Conservation (phyloP, 2,888 invertebrate species). For the Branchellion lobata region DNA sequence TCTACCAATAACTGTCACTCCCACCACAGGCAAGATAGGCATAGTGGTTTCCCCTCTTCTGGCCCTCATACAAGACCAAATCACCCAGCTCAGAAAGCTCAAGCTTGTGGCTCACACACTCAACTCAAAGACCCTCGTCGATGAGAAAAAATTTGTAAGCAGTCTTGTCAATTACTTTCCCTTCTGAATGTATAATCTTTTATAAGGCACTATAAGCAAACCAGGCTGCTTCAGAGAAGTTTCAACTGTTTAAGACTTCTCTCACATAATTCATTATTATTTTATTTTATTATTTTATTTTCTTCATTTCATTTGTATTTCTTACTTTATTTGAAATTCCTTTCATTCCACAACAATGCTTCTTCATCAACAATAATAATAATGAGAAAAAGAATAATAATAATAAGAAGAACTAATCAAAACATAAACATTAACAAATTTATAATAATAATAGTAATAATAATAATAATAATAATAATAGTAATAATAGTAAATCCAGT, state of each 20-base stretch:
- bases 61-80: constrained; percentile 91
- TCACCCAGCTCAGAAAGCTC: constrained; percentile 77
- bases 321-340: neutral
- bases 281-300: neutral
- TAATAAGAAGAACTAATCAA: too few relatives aligned
- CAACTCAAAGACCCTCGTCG: constrained; percentile 82
- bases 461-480: too few relatives aligned
- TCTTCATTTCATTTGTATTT: neutral
- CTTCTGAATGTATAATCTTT: neutral
- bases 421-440: too few relatives aligned
- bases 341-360: too few relatives aligned
- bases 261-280: neutral
- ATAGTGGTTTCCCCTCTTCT: constrained; percentile 93
- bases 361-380: too few relatives aligned
- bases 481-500: too few relatives aligned
- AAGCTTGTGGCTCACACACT: constrained; percentile 83
- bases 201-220: neutral
- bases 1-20: too few relatives aligned
- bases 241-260: too few relatives aligned
- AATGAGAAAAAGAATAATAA: too few relatives aligned
- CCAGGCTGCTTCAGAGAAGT: too few relatives aligned
- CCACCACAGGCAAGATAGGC: constrained; percentile 68
- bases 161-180: neutral
- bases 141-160: constrained; percentile 67
- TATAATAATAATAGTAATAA: too few relatives aligned